These are phyloP conservation scores for Leucoraja ocellata DNA, from an alignment of 2,797 vertebrate species.

Conservation along the genomic window DNA sequence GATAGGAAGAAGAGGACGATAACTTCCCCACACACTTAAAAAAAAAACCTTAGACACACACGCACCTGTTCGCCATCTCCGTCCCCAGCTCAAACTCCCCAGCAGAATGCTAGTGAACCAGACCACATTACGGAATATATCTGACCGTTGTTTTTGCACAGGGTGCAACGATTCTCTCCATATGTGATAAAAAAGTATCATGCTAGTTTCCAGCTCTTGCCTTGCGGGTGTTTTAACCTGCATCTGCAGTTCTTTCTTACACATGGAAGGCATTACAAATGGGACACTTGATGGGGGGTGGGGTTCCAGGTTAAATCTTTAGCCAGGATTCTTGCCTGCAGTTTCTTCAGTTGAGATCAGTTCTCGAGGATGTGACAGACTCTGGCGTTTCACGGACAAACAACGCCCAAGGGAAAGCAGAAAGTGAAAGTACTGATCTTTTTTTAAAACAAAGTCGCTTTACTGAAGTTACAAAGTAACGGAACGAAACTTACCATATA, in stretches of 20 bases:
- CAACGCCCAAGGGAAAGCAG: background rate
- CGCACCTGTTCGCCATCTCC: background rate
- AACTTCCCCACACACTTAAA: background rate
- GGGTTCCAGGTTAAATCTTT: too few relatives aligned
- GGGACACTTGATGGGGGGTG: too few relatives aligned
- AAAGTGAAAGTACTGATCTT: background rate
- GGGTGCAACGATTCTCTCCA: background rate
- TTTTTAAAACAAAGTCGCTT: background rate
- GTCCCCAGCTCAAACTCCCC: too few relatives aligned
- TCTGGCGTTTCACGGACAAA: background rate
- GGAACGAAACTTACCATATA: background rate
- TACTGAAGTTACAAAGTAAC: background rate
- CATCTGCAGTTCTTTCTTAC: too few relatives aligned
- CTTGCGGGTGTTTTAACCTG: too few relatives aligned
- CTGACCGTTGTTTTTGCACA: background rate
- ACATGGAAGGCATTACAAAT: too few relatives aligned
- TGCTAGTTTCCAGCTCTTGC: background rate
- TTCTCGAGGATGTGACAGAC: background rate
- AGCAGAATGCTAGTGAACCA: background rate
- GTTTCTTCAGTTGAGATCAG: too few relatives aligned
- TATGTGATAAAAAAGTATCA: background rate
- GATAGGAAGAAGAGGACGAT: background rate
- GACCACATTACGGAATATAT: background rate
- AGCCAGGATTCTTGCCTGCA: too few relatives aligned
- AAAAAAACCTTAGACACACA: too few relatives aligned